Conservation (phyloP, 2,888 invertebrate species). For the Dermolepida albohirtum region DNA sequence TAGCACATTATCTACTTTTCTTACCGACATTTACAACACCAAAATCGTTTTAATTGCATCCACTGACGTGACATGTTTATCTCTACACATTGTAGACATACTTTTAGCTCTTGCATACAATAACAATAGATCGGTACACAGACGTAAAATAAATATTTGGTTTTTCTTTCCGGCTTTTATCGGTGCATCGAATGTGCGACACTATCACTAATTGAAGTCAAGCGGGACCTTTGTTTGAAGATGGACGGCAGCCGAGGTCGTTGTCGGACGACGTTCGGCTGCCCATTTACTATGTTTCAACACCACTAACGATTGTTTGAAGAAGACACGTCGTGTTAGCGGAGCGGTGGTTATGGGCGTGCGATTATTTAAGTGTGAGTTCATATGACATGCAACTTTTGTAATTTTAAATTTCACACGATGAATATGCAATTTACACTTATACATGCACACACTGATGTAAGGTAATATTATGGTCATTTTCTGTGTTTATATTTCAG, state of each 20-base stretch:
- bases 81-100: background rate
- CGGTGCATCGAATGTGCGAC: conserved; percentile 27
- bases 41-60: background rate
- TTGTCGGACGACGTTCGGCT: conserved; percentile 21
- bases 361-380: too few relatives aligned
- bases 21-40: too few relatives aligned
- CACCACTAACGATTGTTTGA: conserved; percentile 38
- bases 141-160: conserved; percentile 27
- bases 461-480: too few relatives aligned
- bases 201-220: conserved; percentile 36
- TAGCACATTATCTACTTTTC: too few relatives aligned
- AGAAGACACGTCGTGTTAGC: conserved; percentile 20
- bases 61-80: conserved; percentile 9
- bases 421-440: too few relatives aligned
- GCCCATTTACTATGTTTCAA: conserved; percentile 36
- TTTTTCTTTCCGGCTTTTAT: conserved; percentile 35
- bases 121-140: conserved; percentile 7
- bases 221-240: conserved; percentile 32
- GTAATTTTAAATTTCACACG: too few relatives aligned
- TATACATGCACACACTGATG: too few relatives aligned
- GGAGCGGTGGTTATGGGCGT: too few relatives aligned
- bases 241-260: conserved; percentile 33
- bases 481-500: too few relatives aligned
- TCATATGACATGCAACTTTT: too few relatives aligned
- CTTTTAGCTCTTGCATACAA: conserved; percentile 6